Percentiles rank a stretch among this genome's conserved stretches.
phyloP scores from a whole-genome alignment of 1,140 invertebrate species.

The Conus ventricosus region DNA sequence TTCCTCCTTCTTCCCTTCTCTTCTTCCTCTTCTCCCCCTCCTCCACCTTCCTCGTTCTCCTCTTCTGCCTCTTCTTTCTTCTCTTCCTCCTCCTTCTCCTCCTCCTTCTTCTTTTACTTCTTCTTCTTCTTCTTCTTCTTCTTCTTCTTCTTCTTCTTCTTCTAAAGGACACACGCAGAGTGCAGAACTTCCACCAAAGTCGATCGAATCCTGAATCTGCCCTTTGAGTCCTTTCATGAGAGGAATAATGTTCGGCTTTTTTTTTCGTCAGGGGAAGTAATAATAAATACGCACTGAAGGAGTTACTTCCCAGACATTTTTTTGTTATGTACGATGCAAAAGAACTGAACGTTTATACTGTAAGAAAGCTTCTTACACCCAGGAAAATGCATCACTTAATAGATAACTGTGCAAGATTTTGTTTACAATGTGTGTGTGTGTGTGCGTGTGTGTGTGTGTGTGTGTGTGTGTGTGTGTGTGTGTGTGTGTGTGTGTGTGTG shows the following conservation, averaged over 20 bases:
- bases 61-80: not conserved
- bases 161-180: too few relatives aligned
- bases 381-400: too few relatives aligned
- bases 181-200: too few relatives aligned
- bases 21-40: not conserved
- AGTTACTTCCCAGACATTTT: too few relatives aligned
- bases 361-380: too few relatives aligned
- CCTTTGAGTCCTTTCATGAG: too few relatives aligned
- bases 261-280: too few relatives aligned
- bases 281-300: too few relatives aligned
- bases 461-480: slow-evolving; percentile 13
- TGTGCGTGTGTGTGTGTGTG: slow-evolving; percentile 25
- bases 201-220: too few relatives aligned
- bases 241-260: too few relatives aligned
- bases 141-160: not conserved
- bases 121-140: slow-evolving; percentile 37
- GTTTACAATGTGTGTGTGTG: slow-evolving; percentile 29
- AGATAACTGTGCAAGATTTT: slow-evolving; percentile 14
- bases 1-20: slow-evolving; percentile 15
- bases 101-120: slow-evolving; percentile 44
- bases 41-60: not conserved
- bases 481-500: slow-evolving; percentile 10
- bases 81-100: not conserved
- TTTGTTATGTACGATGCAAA: too few relatives aligned
- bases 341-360: too few relatives aligned